A percentile compares a stretch with the other conserved stretches of the same genome.
Conservation (phyloP, 2,888 invertebrate genomes). For the Sepioteuthis lessoniana region DNA sequence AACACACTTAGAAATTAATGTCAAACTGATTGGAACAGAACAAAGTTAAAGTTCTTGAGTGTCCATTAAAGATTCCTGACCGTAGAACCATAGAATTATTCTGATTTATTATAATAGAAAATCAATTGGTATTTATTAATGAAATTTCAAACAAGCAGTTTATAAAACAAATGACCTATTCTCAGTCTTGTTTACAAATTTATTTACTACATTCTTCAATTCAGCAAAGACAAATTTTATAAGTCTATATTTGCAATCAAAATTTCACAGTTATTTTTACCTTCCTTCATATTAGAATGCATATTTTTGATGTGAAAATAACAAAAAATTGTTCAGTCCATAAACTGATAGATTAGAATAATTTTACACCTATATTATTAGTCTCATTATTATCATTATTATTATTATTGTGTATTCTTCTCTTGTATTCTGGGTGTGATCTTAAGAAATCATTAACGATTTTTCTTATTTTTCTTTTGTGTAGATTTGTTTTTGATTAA, state of each 20-base stretch:
- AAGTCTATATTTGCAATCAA: background rate
- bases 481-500: background rate
- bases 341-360: background rate
- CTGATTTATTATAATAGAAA: background rate
- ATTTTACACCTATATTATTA: background rate
- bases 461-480: background rate
- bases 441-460: background rate
- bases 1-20: too few species aligned
- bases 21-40: too few species aligned
- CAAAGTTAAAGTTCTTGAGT: too few species aligned
- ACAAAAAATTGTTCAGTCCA: background rate
- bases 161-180: background rate
- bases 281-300: background rate
- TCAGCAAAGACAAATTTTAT: too few species aligned
- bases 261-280: background rate
- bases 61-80: too few species aligned
- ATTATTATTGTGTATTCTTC: background rate
- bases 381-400: background rate
- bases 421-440: background rate
- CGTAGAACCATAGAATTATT: too few species aligned
- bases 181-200: background rate
- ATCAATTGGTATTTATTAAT: background rate
- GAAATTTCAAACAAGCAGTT: background rate
- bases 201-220: background rate
- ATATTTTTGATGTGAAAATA: background rate